Evolutionary conservation across 2,888 invertebrate genomes (phyloP).

Genomic region (Schrankia costaestrigalis): DNA sequence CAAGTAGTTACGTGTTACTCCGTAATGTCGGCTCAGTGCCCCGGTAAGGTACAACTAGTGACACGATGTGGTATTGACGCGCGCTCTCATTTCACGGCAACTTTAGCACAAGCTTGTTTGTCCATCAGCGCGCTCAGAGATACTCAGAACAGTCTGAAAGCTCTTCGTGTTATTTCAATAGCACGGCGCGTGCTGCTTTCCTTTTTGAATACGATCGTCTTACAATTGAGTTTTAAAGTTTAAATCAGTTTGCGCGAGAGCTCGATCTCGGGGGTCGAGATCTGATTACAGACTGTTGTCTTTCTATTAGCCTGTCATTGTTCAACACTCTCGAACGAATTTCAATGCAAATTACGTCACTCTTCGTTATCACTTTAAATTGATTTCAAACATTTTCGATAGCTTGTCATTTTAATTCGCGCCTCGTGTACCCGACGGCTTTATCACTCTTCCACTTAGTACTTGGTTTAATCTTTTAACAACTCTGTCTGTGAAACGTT

Average conservation of each 20-base stretch:
- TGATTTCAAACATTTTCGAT: constrained; percentile 36
- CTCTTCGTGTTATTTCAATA: no score
- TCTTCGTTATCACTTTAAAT: constrained; percentile 43
- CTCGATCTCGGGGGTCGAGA: constrained; percentile 37
- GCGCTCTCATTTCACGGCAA: constrained; percentile 48
- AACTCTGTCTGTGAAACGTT: constrained; percentile 15
- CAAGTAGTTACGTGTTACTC: constrained; percentile 1
- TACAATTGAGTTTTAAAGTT: constrained; percentile 44
- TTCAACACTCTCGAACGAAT: constrained; percentile 33
- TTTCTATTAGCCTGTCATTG: constrained; percentile 48
- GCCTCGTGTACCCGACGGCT: constrained; percentile 19
- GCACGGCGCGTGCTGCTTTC: constrained; percentile 28
- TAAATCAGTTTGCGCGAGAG: constrained; percentile 48
- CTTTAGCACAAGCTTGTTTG: constrained; percentile 42
- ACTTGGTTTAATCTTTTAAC: constrained; percentile 18
- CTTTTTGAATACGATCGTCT: constrained; percentile 34
- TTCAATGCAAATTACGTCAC: constrained; percentile 49
- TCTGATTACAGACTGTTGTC: constrained; percentile 58
- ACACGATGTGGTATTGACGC: constrained; percentile 15
- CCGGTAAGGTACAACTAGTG: constrained; percentile 4
- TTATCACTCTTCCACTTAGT: constrained; percentile 19
- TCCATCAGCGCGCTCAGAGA: no score
- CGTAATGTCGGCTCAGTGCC: constrained; percentile 1
- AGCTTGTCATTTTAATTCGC: constrained; percentile 27
- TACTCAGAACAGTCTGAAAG: no score